Evolutionary conservation across 2,888 invertebrate species (phyloP).

Genomic region (Drosophila setosimentum): DNA sequence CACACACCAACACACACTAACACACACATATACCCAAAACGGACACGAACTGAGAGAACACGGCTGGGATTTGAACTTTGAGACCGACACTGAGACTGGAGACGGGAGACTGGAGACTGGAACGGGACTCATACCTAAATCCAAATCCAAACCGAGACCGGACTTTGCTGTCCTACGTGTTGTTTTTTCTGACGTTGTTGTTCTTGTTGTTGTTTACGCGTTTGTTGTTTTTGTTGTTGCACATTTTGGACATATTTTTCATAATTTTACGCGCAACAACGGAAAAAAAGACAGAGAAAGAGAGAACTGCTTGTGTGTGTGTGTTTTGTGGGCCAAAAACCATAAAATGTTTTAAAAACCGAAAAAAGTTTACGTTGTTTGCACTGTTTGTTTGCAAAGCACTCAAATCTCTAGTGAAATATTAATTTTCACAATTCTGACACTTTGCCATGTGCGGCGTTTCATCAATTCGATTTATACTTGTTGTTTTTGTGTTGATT

Average conservation of each 20-base stretch:
- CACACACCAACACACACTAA: constrained; percentile 5
- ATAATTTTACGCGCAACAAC: constrained; percentile 66
- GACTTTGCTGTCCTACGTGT: constrained; percentile 35
- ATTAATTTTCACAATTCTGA: constrained; percentile 76
- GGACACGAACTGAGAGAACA: constrained; percentile 9
- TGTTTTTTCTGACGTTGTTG: constrained; percentile 21
- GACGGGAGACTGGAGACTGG: constrained; percentile 8
- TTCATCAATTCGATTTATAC: constrained; percentile 39
- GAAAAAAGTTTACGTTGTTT: constrained; percentile 52
- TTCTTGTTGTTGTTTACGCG: constrained; percentile 25
- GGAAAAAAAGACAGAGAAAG: constrained; percentile 3
- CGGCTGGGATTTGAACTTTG: constrained; percentile 46
- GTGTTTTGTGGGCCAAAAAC: constrained; percentile 19
- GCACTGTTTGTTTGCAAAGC: constrained; percentile 37
- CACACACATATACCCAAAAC: constrained; percentile 1
- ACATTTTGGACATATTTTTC: constrained; percentile 74
- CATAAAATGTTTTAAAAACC: constrained; percentile 44
- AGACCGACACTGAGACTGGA: constrained; percentile 24
- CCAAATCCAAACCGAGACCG: constrained; percentile 28
- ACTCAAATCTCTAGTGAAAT: constrained; percentile 76
- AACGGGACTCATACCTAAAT: constrained; percentile 6
- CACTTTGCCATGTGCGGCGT: constrained; percentile 60
- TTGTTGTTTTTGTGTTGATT: constrained; percentile 15
- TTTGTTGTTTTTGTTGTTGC: constrained; percentile 29
- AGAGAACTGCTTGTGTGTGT: constrained; percentile 26